Percentiles rank a stretch among this genome's conserved stretches.
Conservation (phyloP, 2,888 invertebrate species). For the Phlogophora meticulosa region DNA sequence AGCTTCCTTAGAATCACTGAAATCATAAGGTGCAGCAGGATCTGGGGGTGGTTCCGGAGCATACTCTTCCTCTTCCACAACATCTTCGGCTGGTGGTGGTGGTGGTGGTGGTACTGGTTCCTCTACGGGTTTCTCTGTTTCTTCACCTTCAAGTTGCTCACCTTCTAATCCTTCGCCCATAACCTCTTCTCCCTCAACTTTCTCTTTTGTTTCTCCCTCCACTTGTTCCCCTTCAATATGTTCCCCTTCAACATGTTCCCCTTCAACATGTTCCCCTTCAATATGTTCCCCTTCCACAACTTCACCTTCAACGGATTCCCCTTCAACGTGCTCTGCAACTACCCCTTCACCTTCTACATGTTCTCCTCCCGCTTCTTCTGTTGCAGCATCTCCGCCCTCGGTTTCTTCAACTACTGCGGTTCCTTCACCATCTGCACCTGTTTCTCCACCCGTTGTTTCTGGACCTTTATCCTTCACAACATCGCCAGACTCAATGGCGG, state of each 20-base stretch:
- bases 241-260: constrained; percentile 18
- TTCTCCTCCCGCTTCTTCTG: constrained; percentile 47
- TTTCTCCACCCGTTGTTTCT: constrained; percentile 31
- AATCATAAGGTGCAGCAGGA: constrained; percentile 84
- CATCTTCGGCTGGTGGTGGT: constrained; percentile 64
- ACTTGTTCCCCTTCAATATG: constrained; percentile 21
- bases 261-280: constrained; percentile 34
- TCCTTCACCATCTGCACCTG: constrained; percentile 2
- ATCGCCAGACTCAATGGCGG: constrained; percentile 47
- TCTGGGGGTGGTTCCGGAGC: constrained; percentile 83
- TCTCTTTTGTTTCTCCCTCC: constrained; percentile 49
- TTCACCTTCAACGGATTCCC: constrained; percentile 43
- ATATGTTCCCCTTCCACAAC: constrained; percentile 31
- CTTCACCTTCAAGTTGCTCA: constrained; percentile 47
- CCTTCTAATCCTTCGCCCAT: constrained; percentile 49
- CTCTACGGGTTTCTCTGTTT: constrained; percentile 42
- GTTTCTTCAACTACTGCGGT: constrained; percentile 9
- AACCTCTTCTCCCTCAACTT: constrained; percentile 36
- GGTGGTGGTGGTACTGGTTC: constrained; percentile 57
- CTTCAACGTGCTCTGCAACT: constrained; percentile 2
- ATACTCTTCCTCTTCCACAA: constrained; percentile 78
- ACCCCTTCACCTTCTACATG: constrained; percentile 29
- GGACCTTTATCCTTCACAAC: constrained; percentile 45
- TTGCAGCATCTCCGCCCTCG: constrained; percentile 33
- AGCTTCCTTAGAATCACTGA: constrained; percentile 83